phyloP scores from a whole-genome alignment of 2,888 invertebrate species.

The Xestia sexstrigata region DNA sequence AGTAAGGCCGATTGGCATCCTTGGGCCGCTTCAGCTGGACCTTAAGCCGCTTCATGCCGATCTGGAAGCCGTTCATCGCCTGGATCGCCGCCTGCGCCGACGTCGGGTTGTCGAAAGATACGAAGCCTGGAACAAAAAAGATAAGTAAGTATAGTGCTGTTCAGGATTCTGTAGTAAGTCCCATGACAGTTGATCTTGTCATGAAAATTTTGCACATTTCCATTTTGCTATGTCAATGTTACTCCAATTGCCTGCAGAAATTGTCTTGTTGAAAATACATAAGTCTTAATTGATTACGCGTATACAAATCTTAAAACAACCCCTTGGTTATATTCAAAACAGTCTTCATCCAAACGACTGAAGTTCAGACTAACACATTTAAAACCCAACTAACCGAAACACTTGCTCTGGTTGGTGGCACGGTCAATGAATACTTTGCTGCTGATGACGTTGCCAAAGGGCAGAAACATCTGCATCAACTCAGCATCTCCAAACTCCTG shows the following conservation, averaged over 20 bases:
- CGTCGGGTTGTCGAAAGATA: conserved; percentile 99
- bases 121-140: conserved; percentile 94
- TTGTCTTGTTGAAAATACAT: background rate
- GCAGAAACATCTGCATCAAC: conserved; percentile 99
- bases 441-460: conserved; percentile 99
- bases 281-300: background rate
- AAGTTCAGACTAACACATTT: background rate
- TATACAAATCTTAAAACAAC: background rate
- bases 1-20: conserved; percentile 99
- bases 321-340: background rate
- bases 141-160: background rate
- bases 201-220: background rate
- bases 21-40: conserved; percentile 99
- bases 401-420: conserved; percentile 99
- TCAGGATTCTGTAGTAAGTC: background rate
- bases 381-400: conserved; percentile 96
- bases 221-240: background rate
- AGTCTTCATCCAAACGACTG: background rate
- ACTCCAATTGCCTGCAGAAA: background rate
- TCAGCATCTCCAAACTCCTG: conserved; percentile 99
- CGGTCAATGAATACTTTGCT: conserved; percentile 99
- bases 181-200: background rate
- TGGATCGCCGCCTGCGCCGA: conserved; percentile 99
- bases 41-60: conserved; percentile 99
- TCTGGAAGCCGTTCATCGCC: conserved; percentile 99